These are phyloP conservation scores for Salarias fasciatus DNA, from an alignment of 2,797 vertebrate genomes.

Conservation along the genomic window DNA sequence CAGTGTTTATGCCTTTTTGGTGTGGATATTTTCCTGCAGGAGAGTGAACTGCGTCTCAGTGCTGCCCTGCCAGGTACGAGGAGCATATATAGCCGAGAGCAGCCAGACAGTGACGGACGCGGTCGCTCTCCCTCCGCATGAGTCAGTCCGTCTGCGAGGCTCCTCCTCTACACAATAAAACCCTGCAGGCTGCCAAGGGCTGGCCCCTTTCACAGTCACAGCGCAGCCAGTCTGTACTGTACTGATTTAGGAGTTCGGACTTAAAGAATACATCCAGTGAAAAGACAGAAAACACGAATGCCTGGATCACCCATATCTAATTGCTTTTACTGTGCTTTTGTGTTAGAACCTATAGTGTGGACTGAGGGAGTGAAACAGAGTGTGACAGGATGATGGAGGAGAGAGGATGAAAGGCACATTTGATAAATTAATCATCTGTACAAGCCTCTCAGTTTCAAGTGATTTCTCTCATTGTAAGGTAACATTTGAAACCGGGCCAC, in stretches of 20 bases:
- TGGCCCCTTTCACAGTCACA: constrained; percentile 87
- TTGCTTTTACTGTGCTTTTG: constrained; percentile 10
- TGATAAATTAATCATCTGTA: constrained; percentile 23
- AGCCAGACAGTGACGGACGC: constrained; percentile 79
- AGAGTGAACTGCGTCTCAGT: constrained; percentile 41
- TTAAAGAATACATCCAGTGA: background rate
- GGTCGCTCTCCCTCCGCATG: constrained; percentile 52
- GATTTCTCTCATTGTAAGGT: constrained; percentile 17
- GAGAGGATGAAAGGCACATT: constrained; percentile 5
- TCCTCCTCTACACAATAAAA: constrained; percentile 75
- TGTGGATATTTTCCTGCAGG: constrained; percentile 63
- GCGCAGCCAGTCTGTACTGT: constrained; percentile 40
- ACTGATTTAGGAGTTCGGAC: background rate
- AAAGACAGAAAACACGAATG: background rate
- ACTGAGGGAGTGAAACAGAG: background rate
- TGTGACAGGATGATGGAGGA: constrained; percentile 10
- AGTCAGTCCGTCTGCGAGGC: constrained; percentile 74
- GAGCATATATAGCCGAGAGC: constrained; percentile 82
- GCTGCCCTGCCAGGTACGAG: constrained; percentile 79
- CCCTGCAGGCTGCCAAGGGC: constrained; percentile 21
- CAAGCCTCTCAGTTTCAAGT: constrained; percentile 20
- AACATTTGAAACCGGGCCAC: constrained; percentile 9
- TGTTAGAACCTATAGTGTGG: constrained; percentile 1
- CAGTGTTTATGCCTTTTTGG: constrained; percentile 26
- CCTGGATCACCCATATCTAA: constrained; percentile 14